Evolutionary conservation across 2,888 invertebrate genomes (phyloP).

Genomic region (Xestia ashworthii): DNA sequence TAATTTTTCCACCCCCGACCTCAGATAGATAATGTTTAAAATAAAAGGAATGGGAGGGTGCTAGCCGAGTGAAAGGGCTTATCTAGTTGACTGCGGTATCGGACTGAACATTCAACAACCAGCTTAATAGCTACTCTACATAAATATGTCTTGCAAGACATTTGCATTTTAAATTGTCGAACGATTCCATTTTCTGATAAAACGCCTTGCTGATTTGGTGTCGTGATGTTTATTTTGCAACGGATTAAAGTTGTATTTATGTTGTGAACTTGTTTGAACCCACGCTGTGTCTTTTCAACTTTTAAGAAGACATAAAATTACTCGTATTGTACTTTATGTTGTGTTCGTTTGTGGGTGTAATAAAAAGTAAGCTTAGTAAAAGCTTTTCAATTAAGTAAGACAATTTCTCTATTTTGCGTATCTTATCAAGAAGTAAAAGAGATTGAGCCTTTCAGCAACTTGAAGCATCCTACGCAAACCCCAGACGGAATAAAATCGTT

Average conservation of each 20-base stretch:
- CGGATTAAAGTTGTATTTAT: slow-evolving; percentile 43
- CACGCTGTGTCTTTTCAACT: neutral
- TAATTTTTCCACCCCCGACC: slow-evolving; percentile 67
- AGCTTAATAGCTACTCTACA: slow-evolving; percentile 71
- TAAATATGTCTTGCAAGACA: slow-evolving; percentile 66
- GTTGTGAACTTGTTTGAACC: slow-evolving; percentile 10
- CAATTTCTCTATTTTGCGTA: slow-evolving; percentile 8
- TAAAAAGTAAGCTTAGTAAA: slow-evolving; percentile 8
- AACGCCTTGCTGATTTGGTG: slow-evolving; percentile 56
- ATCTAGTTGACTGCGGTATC: slow-evolving; percentile 81
- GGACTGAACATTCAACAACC: slow-evolving; percentile 65
- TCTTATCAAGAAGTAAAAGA: slow-evolving; percentile 38
- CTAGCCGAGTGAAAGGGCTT: slow-evolving; percentile 71
- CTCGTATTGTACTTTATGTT: no score
- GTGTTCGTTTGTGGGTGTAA: neutral
- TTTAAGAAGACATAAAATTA: neutral
- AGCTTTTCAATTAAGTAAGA: slow-evolving; percentile 5
- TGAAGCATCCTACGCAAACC: slow-evolving; percentile 35
- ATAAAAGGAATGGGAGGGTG: slow-evolving; percentile 71
- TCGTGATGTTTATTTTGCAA: slow-evolving; percentile 49
- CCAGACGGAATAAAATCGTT: slow-evolving; percentile 59
- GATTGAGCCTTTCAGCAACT: slow-evolving; percentile 40
- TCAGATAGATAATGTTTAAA: slow-evolving; percentile 80
- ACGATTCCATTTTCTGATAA: slow-evolving; percentile 67
- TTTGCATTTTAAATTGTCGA: slow-evolving; percentile 64